These are phyloP conservation scores for Diorhabda elongata DNA, from an alignment of 1,140 invertebrate species.

Conservation along the genomic window DNA sequence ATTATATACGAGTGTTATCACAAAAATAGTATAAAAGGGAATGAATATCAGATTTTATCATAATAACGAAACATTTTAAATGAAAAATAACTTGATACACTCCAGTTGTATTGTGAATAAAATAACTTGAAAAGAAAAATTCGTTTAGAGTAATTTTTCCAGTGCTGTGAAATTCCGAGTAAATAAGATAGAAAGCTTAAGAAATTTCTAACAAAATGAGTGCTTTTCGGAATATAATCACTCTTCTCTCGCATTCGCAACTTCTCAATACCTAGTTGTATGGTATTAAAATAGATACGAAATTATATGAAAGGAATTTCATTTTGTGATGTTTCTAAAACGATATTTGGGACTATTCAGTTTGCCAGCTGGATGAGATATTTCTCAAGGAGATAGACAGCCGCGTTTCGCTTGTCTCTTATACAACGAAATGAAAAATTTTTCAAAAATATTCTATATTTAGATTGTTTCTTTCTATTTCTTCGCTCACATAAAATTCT, in stretches of 20 bases:
- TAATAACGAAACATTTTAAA: too few species aligned
- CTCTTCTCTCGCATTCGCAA: background rate
- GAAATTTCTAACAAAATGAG: background rate
- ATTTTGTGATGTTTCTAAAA: constrained; percentile 4
- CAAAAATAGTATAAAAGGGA: too few species aligned
- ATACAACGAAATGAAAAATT: too few species aligned
- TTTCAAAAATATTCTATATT: too few species aligned
- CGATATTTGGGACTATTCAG: constrained; percentile 7
- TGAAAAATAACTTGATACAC: too few species aligned
- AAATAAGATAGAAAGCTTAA: background rate
- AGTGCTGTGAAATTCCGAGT: constrained; percentile 2
- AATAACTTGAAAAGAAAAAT: too few species aligned
- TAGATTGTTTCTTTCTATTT: too few species aligned
- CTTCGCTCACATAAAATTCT: too few species aligned
- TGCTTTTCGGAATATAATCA: background rate
- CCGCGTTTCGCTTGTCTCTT: background rate
- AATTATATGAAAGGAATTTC: constrained; percentile 13
- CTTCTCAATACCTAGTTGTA: background rate
- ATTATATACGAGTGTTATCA: too few species aligned
- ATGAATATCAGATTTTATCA: too few species aligned
- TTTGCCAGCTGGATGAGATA: background rate
- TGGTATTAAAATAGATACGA: constrained; percentile 5
- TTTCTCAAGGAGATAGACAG: constrained; percentile 6
- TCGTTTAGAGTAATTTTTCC: background rate
- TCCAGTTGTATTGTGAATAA: too few species aligned